Evolutionary conservation across 2,888 invertebrate species (phyloP).

Genomic region (Theodoxus fluviatilis): DNA sequence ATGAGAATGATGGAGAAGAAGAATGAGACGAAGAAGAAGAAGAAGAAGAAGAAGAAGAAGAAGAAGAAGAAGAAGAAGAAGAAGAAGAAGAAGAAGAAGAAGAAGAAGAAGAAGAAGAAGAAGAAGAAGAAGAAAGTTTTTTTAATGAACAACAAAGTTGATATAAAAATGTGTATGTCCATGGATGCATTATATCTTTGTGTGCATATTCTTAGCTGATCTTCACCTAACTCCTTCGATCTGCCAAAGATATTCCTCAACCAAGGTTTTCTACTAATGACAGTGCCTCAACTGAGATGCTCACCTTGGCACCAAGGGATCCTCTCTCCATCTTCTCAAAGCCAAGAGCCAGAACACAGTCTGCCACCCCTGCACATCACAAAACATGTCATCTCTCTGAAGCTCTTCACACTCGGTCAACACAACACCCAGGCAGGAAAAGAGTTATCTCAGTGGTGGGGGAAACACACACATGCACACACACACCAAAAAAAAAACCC

Average conservation of each 20-base stretch:
- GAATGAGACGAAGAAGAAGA: too few species aligned
- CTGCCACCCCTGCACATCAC: slow-evolving; percentile 74
- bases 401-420: too few species aligned
- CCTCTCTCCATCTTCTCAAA: slow-evolving; percentile 99
- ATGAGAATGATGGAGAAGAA: too few species aligned
- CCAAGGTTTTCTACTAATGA: neutral
- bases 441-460: neutral
- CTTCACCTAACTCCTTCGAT: neutral
- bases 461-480: neutral
- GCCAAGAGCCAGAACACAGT: slow-evolving; percentile 90
- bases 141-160: neutral
- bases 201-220: neutral
- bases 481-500: neutral
- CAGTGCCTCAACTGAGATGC: neutral
- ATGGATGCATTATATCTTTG: neutral
- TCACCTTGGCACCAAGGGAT: slow-evolving; percentile 78
- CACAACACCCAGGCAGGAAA: neutral
- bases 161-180: neutral
- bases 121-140: neutral
- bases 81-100: too few species aligned
- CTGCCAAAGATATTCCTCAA: neutral
- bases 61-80: too few species aligned
- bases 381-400: too few species aligned
- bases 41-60: too few species aligned
- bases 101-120: neutral